Evolutionary conservation across 2,888 invertebrate genomes (phyloP).

Genomic region (Blomia tropicalis): DNA sequence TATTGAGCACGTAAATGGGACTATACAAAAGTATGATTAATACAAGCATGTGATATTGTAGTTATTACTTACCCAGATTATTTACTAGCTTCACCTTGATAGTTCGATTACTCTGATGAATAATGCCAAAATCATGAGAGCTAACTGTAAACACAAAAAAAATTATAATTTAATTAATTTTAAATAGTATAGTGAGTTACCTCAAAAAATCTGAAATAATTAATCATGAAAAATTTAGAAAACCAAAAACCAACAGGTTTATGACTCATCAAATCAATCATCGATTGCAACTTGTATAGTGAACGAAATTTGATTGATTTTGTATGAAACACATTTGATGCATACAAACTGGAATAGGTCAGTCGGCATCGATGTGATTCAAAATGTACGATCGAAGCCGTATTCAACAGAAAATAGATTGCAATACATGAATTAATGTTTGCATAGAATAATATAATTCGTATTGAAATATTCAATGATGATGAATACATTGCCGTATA

Average conservation of each 20-base stretch:
- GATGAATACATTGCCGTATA: neutral
- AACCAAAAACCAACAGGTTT: neutral
- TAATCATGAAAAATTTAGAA: neutral
- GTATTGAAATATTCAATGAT: neutral
- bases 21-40: no score
- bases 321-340: neutral
- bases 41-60: no score
- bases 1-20: no score
- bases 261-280: neutral
- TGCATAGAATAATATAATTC: conserved; percentile 5
- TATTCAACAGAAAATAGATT: neutral
- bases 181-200: conserved; percentile 4
- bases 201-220: conserved; percentile 1
- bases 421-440: neutral
- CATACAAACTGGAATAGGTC: neutral
- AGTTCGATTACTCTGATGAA: neutral
- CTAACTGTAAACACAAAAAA: neutral
- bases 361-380: neutral
- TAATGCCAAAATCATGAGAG: neutral
- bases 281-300: neutral
- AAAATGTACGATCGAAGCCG: neutral
- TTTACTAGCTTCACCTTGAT: no score
- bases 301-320: no score
- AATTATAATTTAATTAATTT: neutral
- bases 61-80: no score